Conservation (phyloP, 1,140 invertebrate genomes). For the Drosophila bocki region DNA sequence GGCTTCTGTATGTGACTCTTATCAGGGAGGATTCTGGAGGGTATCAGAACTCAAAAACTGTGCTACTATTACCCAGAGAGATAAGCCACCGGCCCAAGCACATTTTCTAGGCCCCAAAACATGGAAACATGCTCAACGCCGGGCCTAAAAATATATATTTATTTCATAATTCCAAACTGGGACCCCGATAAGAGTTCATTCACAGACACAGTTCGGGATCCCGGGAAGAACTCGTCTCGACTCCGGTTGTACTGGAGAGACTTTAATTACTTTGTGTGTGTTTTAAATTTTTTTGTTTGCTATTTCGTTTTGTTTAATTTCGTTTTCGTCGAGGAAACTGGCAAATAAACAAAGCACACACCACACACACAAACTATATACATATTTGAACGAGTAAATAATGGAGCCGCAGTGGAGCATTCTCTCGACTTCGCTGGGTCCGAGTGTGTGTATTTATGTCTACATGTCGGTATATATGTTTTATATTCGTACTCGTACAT, state of each 20-base stretch:
- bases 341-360: conserved; percentile 78
- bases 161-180: conserved; percentile 66
- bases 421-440: conserved; percentile 44
- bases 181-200: conserved; percentile 76
- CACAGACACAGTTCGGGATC: conserved; percentile 55
- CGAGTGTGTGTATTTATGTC: conserved; percentile 11
- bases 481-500: conserved; percentile 10
- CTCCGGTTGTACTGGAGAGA: neutral
- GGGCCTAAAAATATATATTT: conserved; percentile 50
- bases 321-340: conserved; percentile 66
- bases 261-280: conserved; percentile 41
- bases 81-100: conserved; percentile 49
- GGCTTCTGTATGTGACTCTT: conserved; percentile 17
- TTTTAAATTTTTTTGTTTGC: conserved; percentile 45
- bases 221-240: neutral
- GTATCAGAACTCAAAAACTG: conserved; percentile 48
- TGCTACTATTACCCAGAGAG: conserved; percentile 39
- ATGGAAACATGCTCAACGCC: conserved; percentile 4
- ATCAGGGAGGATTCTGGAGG: conserved; percentile 25
- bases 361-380: conserved; percentile 24
- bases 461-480: conserved; percentile 5
- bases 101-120: conserved; percentile 26
- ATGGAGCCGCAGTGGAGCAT: conserved; percentile 63
- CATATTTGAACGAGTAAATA: conserved; percentile 48
- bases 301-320: conserved; percentile 73